These are phyloP conservation scores for Cricetomys ansorgei DNA, from an alignment of 2,113 vertebrate genomes.

Conservation along the genomic window DNA sequence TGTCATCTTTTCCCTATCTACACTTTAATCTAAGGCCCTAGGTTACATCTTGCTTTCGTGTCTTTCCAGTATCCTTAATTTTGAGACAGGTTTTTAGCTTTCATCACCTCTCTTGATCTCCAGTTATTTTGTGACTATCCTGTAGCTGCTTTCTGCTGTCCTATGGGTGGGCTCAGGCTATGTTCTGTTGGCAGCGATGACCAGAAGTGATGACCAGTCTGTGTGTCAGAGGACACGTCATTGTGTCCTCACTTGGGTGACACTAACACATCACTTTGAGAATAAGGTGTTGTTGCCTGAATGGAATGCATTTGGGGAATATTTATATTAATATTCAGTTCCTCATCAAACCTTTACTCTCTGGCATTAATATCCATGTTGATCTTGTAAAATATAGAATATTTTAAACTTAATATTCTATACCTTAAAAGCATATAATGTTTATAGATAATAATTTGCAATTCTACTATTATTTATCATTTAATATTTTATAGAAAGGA, in stretches of 20 bases:
- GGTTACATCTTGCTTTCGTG: background rate
- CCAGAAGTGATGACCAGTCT: background rate
- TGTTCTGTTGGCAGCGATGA: background rate
- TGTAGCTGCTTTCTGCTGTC: background rate
- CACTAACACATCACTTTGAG: background rate
- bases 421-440: background rate
- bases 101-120: background rate
- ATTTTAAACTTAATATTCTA: background rate
- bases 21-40: background rate
- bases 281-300: background rate
- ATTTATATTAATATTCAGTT: background rate
- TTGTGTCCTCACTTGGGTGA: background rate
- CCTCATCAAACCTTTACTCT: background rate
- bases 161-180: background rate
- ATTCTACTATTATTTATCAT: background rate
- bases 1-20: background rate
- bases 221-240: background rate
- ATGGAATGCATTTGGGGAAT: background rate
- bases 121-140: background rate
- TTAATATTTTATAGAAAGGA: background rate
- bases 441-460: background rate
- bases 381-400: background rate
- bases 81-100: background rate
- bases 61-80: slow-evolving; percentile 27
- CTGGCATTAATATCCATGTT: background rate